phyloP scores from a whole-genome alignment of 2,113 vertebrate species.

The Apteryx mantelli region DNA sequence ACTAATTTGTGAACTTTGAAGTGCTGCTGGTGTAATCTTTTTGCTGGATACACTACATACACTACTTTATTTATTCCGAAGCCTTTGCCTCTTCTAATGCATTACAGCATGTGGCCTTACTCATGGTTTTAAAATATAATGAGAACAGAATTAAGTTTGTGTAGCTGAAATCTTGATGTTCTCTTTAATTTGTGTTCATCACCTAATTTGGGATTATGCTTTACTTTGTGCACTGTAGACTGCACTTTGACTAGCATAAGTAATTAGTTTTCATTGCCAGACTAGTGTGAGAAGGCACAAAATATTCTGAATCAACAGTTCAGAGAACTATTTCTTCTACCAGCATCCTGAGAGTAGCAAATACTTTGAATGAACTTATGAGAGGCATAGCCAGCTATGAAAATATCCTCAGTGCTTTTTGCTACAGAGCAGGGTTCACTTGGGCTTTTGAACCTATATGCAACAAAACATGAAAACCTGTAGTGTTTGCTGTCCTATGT shows the following conservation, averaged over 20 bases:
- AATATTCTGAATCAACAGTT: background rate
- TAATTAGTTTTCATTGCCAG: background rate
- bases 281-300: background rate
- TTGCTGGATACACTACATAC: background rate
- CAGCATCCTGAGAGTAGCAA: background rate
- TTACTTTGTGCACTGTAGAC: background rate
- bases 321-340: background rate
- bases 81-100: background rate
- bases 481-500: background rate
- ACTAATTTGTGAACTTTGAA: background rate
- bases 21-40: background rate
- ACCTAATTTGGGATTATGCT: background rate
- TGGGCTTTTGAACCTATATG: background rate
- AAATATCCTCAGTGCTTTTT: background rate
- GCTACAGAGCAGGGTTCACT: background rate
- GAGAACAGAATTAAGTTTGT: background rate
- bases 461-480: background rate
- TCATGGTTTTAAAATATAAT: background rate
- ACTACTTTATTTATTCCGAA: background rate
- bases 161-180: background rate
- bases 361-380: background rate
- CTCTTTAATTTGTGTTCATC: background rate
- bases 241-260: background rate
- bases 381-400: background rate
- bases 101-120: background rate